A percentile compares a stretch with the other conserved stretches of the same genome.
These are phyloP conservation scores for Antedon mediterranea DNA, from an alignment of 53 echinoderm and acorn worm species.

Conservation along the genomic window DNA sequence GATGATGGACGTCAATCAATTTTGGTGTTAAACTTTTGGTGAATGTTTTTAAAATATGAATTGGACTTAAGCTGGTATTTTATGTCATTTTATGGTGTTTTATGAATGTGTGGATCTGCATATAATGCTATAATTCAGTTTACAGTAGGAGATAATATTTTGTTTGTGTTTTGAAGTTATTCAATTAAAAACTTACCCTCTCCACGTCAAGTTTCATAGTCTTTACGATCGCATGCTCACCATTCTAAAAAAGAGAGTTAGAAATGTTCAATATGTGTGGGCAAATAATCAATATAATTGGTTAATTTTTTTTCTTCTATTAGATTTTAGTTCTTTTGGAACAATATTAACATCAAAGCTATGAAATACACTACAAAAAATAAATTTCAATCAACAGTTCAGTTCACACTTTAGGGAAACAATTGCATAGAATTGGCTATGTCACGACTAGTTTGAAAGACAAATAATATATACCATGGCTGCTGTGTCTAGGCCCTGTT, in stretches of 20 bases:
- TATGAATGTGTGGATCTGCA: too few relatives aligned
- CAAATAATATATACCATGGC: neutral
- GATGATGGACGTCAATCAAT: too few relatives aligned
- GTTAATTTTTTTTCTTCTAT: too few relatives aligned
- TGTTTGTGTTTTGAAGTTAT: neutral
- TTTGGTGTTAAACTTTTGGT: too few relatives aligned
- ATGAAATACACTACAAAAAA: neutral
- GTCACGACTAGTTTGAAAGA: neutral
- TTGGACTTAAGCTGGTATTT: too few relatives aligned
- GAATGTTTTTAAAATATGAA: too few relatives aligned
- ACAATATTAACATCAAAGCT: too few relatives aligned
- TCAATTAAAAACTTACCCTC: neutral
- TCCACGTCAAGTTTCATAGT: neutral
- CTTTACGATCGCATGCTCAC: neutral
- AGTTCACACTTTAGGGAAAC: neutral
- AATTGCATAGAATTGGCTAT: neutral
- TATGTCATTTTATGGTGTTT: too few relatives aligned
- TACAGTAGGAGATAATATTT: too few relatives aligned
- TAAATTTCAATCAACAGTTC: neutral
- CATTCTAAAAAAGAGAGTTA: neutral
- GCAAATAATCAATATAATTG: too few relatives aligned
- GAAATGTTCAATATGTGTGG: neutral
- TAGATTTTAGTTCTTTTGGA: too few relatives aligned
- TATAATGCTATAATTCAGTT: too few relatives aligned
- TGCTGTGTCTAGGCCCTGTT: neutral